These are phyloP conservation scores for Cheilosia impressa DNA, from an alignment of 2,888 invertebrate species.

Conservation along the genomic window DNA sequence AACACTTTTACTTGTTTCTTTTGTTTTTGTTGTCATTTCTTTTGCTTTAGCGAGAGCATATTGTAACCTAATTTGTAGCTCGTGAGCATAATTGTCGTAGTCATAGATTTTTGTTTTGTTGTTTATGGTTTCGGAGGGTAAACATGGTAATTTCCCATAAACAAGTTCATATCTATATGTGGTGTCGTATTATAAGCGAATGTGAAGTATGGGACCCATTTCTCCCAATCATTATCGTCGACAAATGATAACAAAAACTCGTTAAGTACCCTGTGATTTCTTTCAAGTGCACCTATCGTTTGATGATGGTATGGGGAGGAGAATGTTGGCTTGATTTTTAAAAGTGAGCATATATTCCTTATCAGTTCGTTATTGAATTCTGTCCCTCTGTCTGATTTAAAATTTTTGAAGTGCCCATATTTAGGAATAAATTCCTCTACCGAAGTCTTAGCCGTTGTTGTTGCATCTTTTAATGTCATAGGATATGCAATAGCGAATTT, in stretches of 20 bases:
- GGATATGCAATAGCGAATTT: conserved; percentile 39
- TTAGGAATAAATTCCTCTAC: conserved; percentile 39
- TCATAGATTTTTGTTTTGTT: too few relatives aligned
- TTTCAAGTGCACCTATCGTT: conserved; percentile 38
- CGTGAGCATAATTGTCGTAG: too few relatives aligned
- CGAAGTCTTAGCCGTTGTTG: conserved; percentile 36
- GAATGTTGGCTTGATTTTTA: conserved; percentile 39
- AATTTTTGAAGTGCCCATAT: background rate
- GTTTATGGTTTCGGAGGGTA: too few relatives aligned
- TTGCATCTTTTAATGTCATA: conserved; percentile 34
- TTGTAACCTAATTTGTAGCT: too few relatives aligned
- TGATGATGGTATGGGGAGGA: conserved; percentile 36
- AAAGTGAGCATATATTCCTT: conserved; percentile 22
- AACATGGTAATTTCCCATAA: too few relatives aligned
- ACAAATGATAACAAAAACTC: conserved; percentile 25
- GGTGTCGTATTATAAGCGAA: too few relatives aligned
- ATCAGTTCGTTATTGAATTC: conserved; percentile 21
- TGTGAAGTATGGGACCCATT: conserved; percentile 48
- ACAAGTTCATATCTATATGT: too few relatives aligned
- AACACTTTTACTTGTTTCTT: too few relatives aligned
- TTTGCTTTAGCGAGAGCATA: too few relatives aligned
- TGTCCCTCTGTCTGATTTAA: conserved; percentile 13
- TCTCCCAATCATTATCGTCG: conserved; percentile 35
- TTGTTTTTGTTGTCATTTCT: too few relatives aligned
- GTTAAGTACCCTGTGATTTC: conserved; percentile 43